Base-by-base conservation (phyloP, 2,113 vertebrate species). In the Sula dactylatra region DNA sequence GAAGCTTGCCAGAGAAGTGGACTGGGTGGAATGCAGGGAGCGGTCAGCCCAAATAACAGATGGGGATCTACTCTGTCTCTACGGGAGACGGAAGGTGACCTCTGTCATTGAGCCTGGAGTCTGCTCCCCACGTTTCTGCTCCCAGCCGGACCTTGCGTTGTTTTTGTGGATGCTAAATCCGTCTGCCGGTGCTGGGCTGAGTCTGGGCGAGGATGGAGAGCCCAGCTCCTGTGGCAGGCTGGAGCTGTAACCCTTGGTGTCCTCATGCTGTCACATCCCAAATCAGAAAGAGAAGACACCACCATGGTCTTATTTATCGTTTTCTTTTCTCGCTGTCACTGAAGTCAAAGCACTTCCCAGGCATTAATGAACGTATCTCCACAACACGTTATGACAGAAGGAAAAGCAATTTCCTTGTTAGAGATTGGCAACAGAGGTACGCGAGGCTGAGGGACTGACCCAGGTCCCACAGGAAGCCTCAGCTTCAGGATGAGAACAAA, bases 41-140 rank as follows among this genome's bases (percentile, higher is more conserved):
- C 90, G 97, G 96, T 97, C 96, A 95, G 96, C 94, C 96, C 97
- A 96, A 96, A 97, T 97, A 97, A 91, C 97, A 97, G 97, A 97
- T 97, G 97, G 96, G 95, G 96, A 97, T 97, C 91, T 97, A 96
- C 94, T 95, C 87, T 95, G 93, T 97, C 95, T 96, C 96, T 96
- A 95, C 1, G 96, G 96, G 97, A 97, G 96, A 96, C 94, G 95
- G 97, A 97, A 97, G 95, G 96, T 96, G 95, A 97, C 94, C 97
- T 96, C 93, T 96, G 95, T 96, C 96, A 44, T 95, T 96, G 95
- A 95, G 96, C 91, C 71, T 61, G 47, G 66, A 92, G 91, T 79
- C 86, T 95, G 91, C 93, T 93, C 89, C 82, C 89, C 94, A 78
- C 18, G 25, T 94, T 86, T 94, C 86, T 87, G 59, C 85, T 92